Evolutionary conservation across 2,113 vertebrate species (phyloP).

Genomic region (Harpagus bidentatus): DNA sequence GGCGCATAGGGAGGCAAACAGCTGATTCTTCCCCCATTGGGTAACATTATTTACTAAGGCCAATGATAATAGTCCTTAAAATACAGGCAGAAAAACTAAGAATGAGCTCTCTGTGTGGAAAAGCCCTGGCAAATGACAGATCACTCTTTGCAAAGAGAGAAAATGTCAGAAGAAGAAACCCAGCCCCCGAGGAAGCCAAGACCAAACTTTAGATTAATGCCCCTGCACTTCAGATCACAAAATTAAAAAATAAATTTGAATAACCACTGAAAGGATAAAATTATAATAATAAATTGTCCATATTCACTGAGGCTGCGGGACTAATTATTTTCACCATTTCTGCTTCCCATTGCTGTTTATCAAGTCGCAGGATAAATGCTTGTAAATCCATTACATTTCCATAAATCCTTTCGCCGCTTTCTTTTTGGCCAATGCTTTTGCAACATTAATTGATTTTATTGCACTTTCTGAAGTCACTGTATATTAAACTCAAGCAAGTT

Average conservation of each 20-base stretch:
- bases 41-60: background rate
- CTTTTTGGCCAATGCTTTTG: conserved; percentile 35
- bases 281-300: conserved; percentile 49
- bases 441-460: conserved; percentile 58
- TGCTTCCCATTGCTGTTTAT: conserved; percentile 34
- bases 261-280: conserved; percentile 52
- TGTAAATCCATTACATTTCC: conserved; percentile 51
- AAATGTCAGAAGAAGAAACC: background rate
- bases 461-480: conserved; percentile 26
- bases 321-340: conserved; percentile 55
- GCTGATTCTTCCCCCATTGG: background rate
- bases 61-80: background rate
- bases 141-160: background rate
- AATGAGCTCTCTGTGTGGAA: background rate
- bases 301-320: conserved; percentile 22
- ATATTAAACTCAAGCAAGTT: conserved; percentile 23
- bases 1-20: background rate
- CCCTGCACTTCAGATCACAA: background rate
- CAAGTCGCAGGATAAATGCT: conserved; percentile 39
- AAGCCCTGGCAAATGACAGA: background rate
- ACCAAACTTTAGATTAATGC: conserved; percentile 3
- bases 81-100: background rate
- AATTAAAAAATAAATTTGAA: conserved; percentile 63
- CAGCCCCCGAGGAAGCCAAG: background rate
- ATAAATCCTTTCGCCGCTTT: conserved; percentile 19